Evolutionary conservation across 2,797 vertebrate species (phyloP).

Genomic region (Sciaenops ocellatus): DNA sequence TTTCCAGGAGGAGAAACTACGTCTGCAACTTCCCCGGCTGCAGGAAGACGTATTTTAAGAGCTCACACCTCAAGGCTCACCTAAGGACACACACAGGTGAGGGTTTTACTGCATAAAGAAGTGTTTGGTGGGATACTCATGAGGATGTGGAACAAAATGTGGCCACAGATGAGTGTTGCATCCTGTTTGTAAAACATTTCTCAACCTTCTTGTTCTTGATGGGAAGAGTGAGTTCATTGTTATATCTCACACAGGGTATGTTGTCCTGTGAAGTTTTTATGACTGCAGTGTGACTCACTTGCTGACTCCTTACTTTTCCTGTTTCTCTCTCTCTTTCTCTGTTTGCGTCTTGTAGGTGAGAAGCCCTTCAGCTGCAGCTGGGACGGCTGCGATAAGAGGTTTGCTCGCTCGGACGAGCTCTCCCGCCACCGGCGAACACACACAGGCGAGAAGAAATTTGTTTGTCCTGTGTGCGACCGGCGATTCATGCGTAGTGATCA

Average conservation of each 20-base stretch:
- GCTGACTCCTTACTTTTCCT: constrained; percentile 33
- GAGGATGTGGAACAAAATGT: constrained; percentile 29
- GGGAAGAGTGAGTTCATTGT: constrained; percentile 63
- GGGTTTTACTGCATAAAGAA: constrained; percentile 29
- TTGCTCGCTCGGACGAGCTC: constrained; percentile 97
- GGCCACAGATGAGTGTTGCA: constrained; percentile 29
- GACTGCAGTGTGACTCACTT: constrained; percentile 57
- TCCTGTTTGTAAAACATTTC: constrained; percentile 57
- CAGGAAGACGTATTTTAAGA: constrained; percentile 99
- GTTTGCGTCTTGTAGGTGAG: constrained; percentile 86
- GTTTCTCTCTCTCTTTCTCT: constrained; percentile 1
- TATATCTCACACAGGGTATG: constrained; percentile 10
- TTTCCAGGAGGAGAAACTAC: constrained; percentile 95
- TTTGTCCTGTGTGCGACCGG: constrained; percentile 93
- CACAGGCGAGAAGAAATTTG: constrained; percentile 98
- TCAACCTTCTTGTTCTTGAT: constrained; percentile 30
- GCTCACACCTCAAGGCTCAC: constrained; percentile 98
- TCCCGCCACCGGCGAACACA: constrained; percentile 97
- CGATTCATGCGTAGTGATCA: constrained; percentile 99
- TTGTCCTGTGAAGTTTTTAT: constrained; percentile 32
- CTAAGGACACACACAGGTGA: constrained; percentile 98
- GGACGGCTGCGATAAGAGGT: constrained; percentile 97
- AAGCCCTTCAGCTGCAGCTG: constrained; percentile 98
- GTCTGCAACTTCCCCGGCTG: constrained; percentile 94
- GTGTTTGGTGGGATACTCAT: not conserved